Conservation (phyloP, 2,113 vertebrate genomes). For the Plecotus auritus region DNA sequence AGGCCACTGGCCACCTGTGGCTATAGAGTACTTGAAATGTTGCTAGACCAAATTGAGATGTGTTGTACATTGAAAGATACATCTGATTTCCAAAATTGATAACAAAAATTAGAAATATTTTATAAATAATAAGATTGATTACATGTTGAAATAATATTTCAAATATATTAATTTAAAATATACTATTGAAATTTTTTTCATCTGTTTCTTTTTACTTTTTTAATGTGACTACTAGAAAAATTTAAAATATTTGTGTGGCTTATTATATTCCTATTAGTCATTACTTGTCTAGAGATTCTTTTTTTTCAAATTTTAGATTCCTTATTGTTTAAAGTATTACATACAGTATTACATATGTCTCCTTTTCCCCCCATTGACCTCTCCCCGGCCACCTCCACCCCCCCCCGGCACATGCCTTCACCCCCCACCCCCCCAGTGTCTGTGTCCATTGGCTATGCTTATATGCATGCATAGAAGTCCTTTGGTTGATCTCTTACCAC, state of each 20-base stretch:
- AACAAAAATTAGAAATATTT: background rate
- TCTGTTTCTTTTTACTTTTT: background rate
- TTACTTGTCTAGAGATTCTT: background rate
- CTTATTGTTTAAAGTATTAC: no score
- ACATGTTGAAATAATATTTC: slow-evolving; percentile 2
- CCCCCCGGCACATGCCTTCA: no score
- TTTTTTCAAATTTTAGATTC: background rate
- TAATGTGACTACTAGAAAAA: background rate
- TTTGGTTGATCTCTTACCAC: no score
- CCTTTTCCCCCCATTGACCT: no score
- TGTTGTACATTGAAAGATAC: background rate
- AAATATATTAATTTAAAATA: background rate
- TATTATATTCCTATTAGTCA: background rate
- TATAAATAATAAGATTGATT: background rate
- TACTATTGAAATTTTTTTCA: background rate
- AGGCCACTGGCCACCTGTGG: background rate
- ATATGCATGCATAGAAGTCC: no score
- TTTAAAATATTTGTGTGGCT: background rate
- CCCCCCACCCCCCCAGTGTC: no score
- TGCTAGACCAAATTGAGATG: background rate
- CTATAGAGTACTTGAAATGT: background rate
- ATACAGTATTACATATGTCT: no score
- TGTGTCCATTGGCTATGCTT: no score
- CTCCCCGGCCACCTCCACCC: no score
- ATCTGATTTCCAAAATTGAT: background rate